A percentile compares a stretch with the other conserved stretches of the same genome.
These are phyloP conservation scores for cattle (Bos taurus) DNA, from an alignment of 2,113 vertebrate species.

Conservation along the genomic window ARS-UCD2.0 NC_037337.1:64119501-64120000, in stretches of 20 bases:
- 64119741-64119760: not conserved
- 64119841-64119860: not conserved
- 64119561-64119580: not conserved
- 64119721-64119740: not conserved
- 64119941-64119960: not conserved
- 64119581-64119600: not conserved
- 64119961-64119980: not conserved
- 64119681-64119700: not conserved
- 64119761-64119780: not conserved
- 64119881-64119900: not conserved
- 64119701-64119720: constrained; percentile 1
- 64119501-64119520: not conserved
- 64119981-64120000: not conserved
- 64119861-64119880: not conserved
- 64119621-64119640: constrained; percentile 2
- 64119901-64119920: not conserved
- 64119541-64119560: not conserved
- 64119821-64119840: fast-evolving
- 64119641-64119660: not conserved
- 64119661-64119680: not conserved
- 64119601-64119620: not conserved
- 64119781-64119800: not conserved
- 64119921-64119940: fast-evolving
- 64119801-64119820: not conserved
- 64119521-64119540: not conserved